phyloP scores from a whole-genome alignment of 2,888 invertebrate genomes.

The Dryobota labecula region DNA sequence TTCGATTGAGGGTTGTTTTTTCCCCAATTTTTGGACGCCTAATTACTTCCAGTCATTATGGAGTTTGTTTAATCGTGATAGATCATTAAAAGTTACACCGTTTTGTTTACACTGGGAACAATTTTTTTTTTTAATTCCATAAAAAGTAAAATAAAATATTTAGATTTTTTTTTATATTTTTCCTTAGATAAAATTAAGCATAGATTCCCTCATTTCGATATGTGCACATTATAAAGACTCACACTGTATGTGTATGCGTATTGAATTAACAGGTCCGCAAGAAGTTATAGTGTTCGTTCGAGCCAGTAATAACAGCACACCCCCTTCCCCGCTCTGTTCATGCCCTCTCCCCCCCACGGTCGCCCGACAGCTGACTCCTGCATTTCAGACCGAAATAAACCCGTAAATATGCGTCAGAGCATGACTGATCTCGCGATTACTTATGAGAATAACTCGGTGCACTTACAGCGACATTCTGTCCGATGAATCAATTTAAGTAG shows the following conservation, averaged over 20 bases:
- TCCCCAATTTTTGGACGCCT: too few relatives aligned
- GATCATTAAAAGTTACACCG: too few relatives aligned
- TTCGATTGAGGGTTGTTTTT: too few relatives aligned
- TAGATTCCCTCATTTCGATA: too few relatives aligned
- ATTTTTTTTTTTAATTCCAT: too few relatives aligned
- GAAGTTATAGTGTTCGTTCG: slow-evolving; percentile 58
- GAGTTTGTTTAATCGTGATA: too few relatives aligned
- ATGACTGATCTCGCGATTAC: slow-evolving; percentile 73
- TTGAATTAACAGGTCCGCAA: slow-evolving; percentile 54
- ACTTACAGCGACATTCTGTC: slow-evolving; percentile 64
- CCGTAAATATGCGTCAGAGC: slow-evolving; percentile 76
- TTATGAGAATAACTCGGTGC: slow-evolving; percentile 71
- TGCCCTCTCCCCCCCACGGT: slow-evolving; percentile 37
- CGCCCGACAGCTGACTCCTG: slow-evolving; percentile 71
- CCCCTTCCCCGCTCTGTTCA: slow-evolving; percentile 52
- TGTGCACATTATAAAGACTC: too few relatives aligned
- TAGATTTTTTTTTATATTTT: too few relatives aligned
- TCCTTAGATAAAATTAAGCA: too few relatives aligned
- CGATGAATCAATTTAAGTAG: slow-evolving; percentile 71
- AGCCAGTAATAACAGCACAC: slow-evolving; percentile 64
- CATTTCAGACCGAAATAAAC: slow-evolving; percentile 75
- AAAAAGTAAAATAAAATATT: too few relatives aligned
- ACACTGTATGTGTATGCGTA: slow-evolving; percentile 45
- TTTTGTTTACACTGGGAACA: too few relatives aligned
- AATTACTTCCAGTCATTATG: too few relatives aligned